Percentiles rank a stretch among this genome's conserved stretches.
Conservation (phyloP, 2,888 invertebrate species). For the Rosalia funebris region DNA sequence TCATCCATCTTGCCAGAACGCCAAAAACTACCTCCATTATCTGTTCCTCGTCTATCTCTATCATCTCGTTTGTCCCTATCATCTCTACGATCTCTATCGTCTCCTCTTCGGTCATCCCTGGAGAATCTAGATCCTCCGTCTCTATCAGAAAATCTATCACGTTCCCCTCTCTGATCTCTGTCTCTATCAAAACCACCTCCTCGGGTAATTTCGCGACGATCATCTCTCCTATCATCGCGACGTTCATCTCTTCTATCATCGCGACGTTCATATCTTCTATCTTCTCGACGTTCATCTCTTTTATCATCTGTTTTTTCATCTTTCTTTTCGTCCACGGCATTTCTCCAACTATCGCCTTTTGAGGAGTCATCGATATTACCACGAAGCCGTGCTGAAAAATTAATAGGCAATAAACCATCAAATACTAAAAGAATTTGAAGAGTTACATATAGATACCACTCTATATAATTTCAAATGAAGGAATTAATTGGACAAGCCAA, state of each 20-base stretch:
- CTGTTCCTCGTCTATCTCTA: constrained; percentile 33
- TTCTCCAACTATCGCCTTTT: constrained; percentile 36
- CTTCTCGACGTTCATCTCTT: constrained; percentile 19
- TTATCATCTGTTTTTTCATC: constrained; percentile 8
- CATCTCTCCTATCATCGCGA: constrained; percentile 1
- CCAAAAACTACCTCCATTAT: constrained; percentile 45
- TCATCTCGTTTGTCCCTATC: constrained; percentile 21
- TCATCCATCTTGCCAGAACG: constrained; percentile 38
- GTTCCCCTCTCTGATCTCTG: constrained; percentile 15
- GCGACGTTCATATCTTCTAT: constrained; percentile 28
- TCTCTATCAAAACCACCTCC: constrained; percentile 23
- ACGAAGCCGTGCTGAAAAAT: constrained; percentile 33
- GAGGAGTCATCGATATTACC: constrained; percentile 30
- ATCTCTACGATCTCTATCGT: constrained; percentile 25
- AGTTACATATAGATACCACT: too few species aligned
- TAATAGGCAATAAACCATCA: too few species aligned
- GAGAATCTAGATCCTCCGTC: constrained; percentile 10
- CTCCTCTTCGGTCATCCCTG: constrained; percentile 10
- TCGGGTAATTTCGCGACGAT: constrained; percentile 6
- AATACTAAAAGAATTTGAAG: too few species aligned
- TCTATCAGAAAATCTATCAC: constrained; percentile 24
- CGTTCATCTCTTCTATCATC: constrained; percentile 24
- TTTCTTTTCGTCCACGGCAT: constrained; percentile 17
- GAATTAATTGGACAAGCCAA: too few species aligned
- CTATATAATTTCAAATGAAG: too few species aligned